Base-by-base conservation (phyloP, 1,140 invertebrate species). In the Artemia franciscana region DNA sequence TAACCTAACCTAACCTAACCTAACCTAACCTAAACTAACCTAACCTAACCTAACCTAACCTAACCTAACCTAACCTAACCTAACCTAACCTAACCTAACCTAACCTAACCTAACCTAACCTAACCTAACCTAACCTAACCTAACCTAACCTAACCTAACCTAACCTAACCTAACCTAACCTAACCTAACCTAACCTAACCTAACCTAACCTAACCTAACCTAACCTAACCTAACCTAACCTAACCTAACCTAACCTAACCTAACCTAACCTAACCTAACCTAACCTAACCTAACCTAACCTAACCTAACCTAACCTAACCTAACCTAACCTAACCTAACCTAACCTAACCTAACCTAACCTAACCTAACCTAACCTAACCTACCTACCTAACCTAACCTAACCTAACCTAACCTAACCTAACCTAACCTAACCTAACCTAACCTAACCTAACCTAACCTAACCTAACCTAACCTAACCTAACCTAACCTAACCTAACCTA, bases 141-240 rank as follows among this genome's bases (percentile, higher is more conserved):
- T 57, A 58, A 61, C 57, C 63, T 39, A 66, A 65, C 65, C 65
- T 66, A 66, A 62, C 65, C 65, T 64, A 66, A 63, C 63, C 64
- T 21, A 62, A 7, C 65, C 64, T 59, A 66, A 5, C 64, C 64
- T 61, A 61, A 61, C 60, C 60, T 26, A 61, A 56, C 60, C 60
- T 61, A 61, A 26, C 60, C 60, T 56, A 61, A 61, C 60, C 60
- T 56, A 61, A 26, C 60, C 60, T 61, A 66, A 65, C 64, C 65
- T 26, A 66, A 65, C 59, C 65, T 51, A 66, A 66, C 64, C 65
- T 63, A 66, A 65, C 65, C 65, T 59, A 66, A 66, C 65, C 64
- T 25, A 66, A 65, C 65, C 65, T 63, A 66, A 66, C 65, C 65
- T 59, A 66, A 66, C 64, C 65, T 24, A 62, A 63, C 62, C 57